phyloP scores from a whole-genome alignment of 1,140 invertebrate genomes.

The Drosophila nebulosa region DNA sequence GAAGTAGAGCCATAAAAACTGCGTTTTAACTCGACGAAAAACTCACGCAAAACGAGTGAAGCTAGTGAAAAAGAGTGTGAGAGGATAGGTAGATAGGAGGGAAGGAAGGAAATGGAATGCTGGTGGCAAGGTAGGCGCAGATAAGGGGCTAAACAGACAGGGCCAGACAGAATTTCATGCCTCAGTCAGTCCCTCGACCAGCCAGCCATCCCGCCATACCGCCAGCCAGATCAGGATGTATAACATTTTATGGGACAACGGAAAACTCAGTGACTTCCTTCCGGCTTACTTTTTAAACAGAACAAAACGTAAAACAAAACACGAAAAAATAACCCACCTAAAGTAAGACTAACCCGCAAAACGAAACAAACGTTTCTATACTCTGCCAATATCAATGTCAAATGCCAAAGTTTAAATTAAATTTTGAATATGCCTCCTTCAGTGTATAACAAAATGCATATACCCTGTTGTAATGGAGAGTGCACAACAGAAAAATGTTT shows the following conservation, averaged over 20 bases:
- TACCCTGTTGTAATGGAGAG: not conserved
- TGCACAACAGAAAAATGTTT: not conserved
- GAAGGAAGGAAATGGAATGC: not conserved
- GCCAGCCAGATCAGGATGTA: conserved; percentile 52
- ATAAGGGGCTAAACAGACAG: conserved; percentile 54
- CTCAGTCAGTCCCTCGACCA: not conserved
- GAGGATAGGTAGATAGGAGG: not conserved
- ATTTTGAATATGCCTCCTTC: no score
- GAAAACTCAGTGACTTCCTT: conserved; percentile 71
- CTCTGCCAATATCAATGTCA: not conserved
- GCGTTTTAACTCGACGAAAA: conserved; percentile 61
- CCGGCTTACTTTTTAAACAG: conserved; percentile 55
- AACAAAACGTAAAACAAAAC: not conserved
- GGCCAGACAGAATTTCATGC: not conserved
- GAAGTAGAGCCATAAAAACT: conserved; percentile 71
- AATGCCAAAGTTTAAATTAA: not conserved
- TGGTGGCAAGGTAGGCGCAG: not conserved
- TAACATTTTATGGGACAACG: conserved; percentile 72
- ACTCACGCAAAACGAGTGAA: conserved; percentile 28
- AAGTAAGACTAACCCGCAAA: not conserved
- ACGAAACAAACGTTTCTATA: not conserved
- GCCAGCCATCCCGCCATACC: not conserved
- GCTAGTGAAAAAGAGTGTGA: not conserved
- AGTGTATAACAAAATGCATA: not conserved
- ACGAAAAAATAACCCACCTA: not conserved